Conservation (phyloP, 2,888 invertebrate genomes). For the Hylaea fasciaria region DNA sequence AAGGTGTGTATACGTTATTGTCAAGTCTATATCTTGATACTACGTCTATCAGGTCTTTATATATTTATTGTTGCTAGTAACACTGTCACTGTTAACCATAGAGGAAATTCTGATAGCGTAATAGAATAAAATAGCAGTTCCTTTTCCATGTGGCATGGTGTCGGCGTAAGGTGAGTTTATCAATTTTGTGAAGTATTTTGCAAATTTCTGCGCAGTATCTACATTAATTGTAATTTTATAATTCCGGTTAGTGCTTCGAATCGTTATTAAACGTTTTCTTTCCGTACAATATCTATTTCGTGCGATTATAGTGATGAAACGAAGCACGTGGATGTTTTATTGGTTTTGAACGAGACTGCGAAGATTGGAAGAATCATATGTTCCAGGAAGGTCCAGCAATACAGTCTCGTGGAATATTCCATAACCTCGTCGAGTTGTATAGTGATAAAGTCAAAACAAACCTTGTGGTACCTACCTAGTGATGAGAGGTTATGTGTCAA, state of each 20-base stretch:
- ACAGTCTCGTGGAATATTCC: background rate
- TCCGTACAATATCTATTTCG: background rate
- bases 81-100: background rate
- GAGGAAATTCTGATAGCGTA: too few relatives aligned
- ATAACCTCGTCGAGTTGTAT: background rate
- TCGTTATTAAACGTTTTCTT: slow-evolving; percentile 4
- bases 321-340: slow-evolving; percentile 40
- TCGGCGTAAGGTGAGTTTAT: slow-evolving; percentile 79
- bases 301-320: slow-evolving; percentile 25
- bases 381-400: slow-evolving; percentile 10
- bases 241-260: slow-evolving; percentile 9
- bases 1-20: too few relatives aligned
- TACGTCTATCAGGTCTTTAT: background rate
- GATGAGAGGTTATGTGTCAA: slow-evolving; percentile 58
- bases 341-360: slow-evolving; percentile 16
- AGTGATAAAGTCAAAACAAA: background rate
- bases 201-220: slow-evolving; percentile 48
- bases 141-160: slow-evolving; percentile 84
- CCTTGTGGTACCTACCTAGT: slow-evolving; percentile 10
- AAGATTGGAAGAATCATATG: slow-evolving; percentile 24
- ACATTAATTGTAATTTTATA: slow-evolving; percentile 21
- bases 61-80: background rate
- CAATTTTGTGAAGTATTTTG: slow-evolving; percentile 56
- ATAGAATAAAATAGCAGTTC: too few relatives aligned
- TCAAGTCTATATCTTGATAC: too few relatives aligned